A percentile compares a stretch with the other conserved stretches of the same genome.
Conservation (phyloP, 2,113 vertebrate species). For the Aldabrachelys gigantea region DNA sequence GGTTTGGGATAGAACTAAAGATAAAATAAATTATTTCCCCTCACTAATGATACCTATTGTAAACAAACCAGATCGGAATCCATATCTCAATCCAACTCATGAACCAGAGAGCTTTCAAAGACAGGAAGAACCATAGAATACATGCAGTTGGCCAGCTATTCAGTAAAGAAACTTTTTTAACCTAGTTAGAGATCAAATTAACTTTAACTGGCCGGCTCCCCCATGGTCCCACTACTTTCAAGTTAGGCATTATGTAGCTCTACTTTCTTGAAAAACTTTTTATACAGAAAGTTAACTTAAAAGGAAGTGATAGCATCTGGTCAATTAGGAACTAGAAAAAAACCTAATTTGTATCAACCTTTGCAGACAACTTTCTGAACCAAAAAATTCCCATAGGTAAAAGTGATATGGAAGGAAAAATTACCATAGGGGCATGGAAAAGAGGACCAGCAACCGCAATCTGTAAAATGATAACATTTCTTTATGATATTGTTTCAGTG, state of each 20-base stretch:
- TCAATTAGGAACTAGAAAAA: not conserved
- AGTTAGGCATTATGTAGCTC: not conserved
- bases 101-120: not conserved
- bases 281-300: not conserved
- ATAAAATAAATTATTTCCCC: not conserved
- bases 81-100: not conserved
- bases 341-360: not conserved
- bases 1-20: not conserved
- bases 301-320: not conserved
- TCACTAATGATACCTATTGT: not conserved
- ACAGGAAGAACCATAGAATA: not conserved
- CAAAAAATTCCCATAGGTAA: not conserved
- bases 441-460: too few relatives aligned
- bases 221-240: not conserved
- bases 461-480: too few relatives aligned
- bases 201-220: not conserved
- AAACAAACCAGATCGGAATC: not conserved
- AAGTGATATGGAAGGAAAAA: not conserved
- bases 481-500: not conserved
- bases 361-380: not conserved
- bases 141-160: not conserved
- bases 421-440: not conserved
- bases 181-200: not conserved
- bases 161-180: not conserved
- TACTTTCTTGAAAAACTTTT: not conserved